Base-by-base conservation (phyloP, 2,888 invertebrate genomes). In the Monopis laevigella region DNA sequence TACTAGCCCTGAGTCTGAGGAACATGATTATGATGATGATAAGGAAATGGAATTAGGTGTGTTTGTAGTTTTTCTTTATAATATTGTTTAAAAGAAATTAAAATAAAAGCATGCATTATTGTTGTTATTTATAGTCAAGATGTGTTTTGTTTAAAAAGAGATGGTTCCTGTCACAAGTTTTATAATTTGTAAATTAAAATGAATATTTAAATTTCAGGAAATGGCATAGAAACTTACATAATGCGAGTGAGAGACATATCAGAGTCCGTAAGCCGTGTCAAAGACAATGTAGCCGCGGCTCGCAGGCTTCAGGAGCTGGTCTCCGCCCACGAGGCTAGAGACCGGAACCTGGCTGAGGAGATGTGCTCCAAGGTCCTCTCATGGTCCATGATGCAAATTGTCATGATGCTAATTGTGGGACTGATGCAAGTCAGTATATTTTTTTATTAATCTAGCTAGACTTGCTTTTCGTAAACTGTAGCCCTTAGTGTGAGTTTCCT, bases 271-370 rank as follows among this genome's bases (percentile, higher is more conserved):
- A 75, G 82, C 4, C 82, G 83, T 39, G 86, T 93, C 8, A 81
- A 84, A 1, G 77, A 80, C 39, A 75, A 84, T 50, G 64, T 92
- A 42, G 81, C 82, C 1, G 81, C 85, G 40, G 86, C 87, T 0
- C 66, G 87, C 10, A 81, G 87, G 38, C 56, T 88, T 36, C 90
- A 91, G 62, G 90, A 90, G 55, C 54, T 86, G 35, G 62, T 66
- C 18, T 69, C 75, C 0, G 78, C 78, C 0, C 68, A 71, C 52
- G 94, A 95, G 65, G 89, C 92, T 0, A 66, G 92, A 18, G 95
- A 95, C 62, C 82, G 94, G 47, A 92, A 92, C 59, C 62, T 90
- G 2, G 90, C 90, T 1, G 93, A 93, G 59, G 86, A 88, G 34
- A 92, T 92, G 67, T 91, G 86, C 57, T 47, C 55, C 30, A 62